These are phyloP conservation scores for Gallinago stenura DNA, from an alignment of 2,797 vertebrate species.

Conservation along the genomic window DNA sequence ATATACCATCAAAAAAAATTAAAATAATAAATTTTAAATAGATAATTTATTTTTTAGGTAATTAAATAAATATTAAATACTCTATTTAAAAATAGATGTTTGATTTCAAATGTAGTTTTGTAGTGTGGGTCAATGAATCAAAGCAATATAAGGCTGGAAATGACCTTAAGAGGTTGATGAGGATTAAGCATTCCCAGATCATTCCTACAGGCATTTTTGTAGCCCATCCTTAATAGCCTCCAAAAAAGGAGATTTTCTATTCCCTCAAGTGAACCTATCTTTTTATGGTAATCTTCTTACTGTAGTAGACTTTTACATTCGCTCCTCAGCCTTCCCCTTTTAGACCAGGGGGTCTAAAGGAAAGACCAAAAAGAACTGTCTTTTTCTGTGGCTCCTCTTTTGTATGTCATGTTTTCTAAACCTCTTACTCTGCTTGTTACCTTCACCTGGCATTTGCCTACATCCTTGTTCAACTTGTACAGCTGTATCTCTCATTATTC, in stretches of 20 bases:
- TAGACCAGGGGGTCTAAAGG: not conserved
- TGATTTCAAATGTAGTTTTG: not conserved
- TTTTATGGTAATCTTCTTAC: conserved; percentile 15
- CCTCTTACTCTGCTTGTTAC: not conserved
- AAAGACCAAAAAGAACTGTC: not conserved
- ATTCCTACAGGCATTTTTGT: not conserved
- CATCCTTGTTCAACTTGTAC: not conserved
- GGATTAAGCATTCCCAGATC: not conserved
- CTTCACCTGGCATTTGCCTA: not conserved
- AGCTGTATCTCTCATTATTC: not conserved
- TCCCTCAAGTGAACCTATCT: not conserved
- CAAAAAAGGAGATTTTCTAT: not conserved
- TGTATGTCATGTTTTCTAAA: not conserved
- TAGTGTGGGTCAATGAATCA: not conserved
- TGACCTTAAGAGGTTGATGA: not conserved
- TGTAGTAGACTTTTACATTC: not conserved
- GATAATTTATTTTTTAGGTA: no score
- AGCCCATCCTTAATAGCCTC: not conserved
- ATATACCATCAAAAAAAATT: not conserved
- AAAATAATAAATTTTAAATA: not conserved
- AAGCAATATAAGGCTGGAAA: not conserved
- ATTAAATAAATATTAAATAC: not conserved
- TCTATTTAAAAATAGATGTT: not conserved
- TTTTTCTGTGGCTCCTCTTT: not conserved
- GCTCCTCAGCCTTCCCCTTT: not conserved